Percentiles rank a stretch among this genome's conserved stretches.
These are phyloP conservation scores for Tridacna crocea DNA, from an alignment of 2,888 invertebrate genomes.

Conservation along the genomic window DNA sequence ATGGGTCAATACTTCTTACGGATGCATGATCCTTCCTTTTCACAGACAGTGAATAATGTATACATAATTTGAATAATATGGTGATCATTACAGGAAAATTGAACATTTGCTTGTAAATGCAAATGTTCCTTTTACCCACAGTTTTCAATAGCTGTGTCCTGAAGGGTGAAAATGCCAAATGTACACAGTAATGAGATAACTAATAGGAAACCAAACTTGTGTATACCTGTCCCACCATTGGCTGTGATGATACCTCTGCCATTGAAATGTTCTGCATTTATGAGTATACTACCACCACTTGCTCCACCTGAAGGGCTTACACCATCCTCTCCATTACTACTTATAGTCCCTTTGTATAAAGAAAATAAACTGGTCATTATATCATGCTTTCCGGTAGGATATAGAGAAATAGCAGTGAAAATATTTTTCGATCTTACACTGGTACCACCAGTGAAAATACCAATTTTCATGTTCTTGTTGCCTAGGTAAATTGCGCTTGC, in stretches of 20 bases:
- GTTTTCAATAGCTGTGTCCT: background rate
- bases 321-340: slow-evolving; percentile 66
- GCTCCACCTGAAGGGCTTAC: slow-evolving; percentile 68
- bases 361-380: background rate
- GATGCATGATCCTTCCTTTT: too few species aligned
- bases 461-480: too few species aligned
- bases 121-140: background rate
- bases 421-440: too few species aligned
- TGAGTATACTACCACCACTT: slow-evolving; percentile 72
- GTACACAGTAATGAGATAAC: background rate
- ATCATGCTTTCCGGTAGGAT: too few species aligned
- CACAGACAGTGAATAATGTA: too few species aligned
- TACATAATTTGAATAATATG: too few species aligned
- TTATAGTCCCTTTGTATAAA: slow-evolving; percentile 64
- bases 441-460: too few species aligned
- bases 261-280: slow-evolving; percentile 61
- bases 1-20: too few species aligned
- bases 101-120: background rate
- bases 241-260: slow-evolving; percentile 69
- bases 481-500: too few species aligned
- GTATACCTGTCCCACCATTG: slow-evolving; percentile 71
- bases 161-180: background rate
- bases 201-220: background rate
- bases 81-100: background rate
- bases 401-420: too few species aligned